Evolutionary conservation across 2,113 vertebrate species (phyloP).

Genomic region (Benthochromis sp.): DNA sequence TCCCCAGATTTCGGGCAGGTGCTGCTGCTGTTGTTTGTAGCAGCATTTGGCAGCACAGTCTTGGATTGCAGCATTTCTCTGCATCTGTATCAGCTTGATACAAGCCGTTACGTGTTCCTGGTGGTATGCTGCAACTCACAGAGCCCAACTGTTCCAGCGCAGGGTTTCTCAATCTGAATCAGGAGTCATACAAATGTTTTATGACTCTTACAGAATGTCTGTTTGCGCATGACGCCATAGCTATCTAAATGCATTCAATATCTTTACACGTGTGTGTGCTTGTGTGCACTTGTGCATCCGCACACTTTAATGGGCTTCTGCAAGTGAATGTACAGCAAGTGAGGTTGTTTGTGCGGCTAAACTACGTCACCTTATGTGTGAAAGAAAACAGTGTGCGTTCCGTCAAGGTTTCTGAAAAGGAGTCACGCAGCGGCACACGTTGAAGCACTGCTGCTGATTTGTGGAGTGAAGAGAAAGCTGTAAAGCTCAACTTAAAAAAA

Average conservation of each 20-base stretch:
- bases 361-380: not conserved
- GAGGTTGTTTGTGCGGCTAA: not conserved
- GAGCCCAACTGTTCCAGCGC: not conserved
- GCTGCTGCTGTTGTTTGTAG: constrained; percentile 63
- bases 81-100: constrained; percentile 60
- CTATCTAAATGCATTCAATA: not conserved
- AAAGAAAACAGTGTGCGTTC: not conserved
- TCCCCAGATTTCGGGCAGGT: constrained; percentile 61
- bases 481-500: not conserved
- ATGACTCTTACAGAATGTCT: not conserved
- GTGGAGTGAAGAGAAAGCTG: not conserved
- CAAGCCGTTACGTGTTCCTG: constrained; percentile 29
- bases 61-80: constrained; percentile 41
- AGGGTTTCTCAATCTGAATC: constrained; percentile 1
- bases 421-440: not conserved
- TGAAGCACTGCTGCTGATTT: not conserved
- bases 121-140: constrained; percentile 44
- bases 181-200: not conserved
- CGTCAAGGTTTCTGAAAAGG: not conserved
- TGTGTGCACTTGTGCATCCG: not conserved
- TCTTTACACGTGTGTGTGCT: not conserved
- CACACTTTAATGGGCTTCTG: not conserved
- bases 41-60: constrained; percentile 37
- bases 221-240: not conserved
- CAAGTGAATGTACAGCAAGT: not conserved